Evolutionary conservation across 2,888 invertebrate species (phyloP).

Genomic region (Ctenicera cuprea): DNA sequence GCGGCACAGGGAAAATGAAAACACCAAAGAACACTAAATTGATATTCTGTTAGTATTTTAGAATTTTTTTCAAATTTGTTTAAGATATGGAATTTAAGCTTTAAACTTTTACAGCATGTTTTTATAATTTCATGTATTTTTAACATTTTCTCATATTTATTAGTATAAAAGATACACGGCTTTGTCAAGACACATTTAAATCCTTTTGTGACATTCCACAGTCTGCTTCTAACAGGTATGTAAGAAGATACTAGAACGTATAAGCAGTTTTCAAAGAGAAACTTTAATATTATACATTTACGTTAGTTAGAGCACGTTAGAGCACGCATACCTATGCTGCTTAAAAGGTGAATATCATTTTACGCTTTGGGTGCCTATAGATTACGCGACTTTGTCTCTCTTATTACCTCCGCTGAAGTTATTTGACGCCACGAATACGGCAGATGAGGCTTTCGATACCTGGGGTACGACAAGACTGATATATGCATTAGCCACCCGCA

Average conservation of each 20-base stretch:
- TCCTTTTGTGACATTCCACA: neutral
- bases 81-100: too few species aligned
- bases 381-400: conserved; percentile 24
- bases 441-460: conserved; percentile 50
- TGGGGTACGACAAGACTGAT: conserved; percentile 48
- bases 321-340: neutral
- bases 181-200: neutral
- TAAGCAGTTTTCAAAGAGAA: conserved; percentile 1
- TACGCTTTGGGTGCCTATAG: conserved; percentile 6
- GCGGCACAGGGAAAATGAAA: too few species aligned
- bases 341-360: neutral
- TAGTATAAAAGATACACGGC: too few species aligned
- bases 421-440: conserved; percentile 26
- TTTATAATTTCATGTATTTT: too few species aligned
- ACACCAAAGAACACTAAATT: too few species aligned
- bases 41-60: too few species aligned
- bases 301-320: neutral
- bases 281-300: neutral
- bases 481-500: conserved; percentile 51
- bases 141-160: too few species aligned
- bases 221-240: neutral
- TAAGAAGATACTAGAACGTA: conserved; percentile 12
- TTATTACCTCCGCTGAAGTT: conserved; percentile 21
- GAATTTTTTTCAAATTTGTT: too few species aligned
- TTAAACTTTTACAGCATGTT: too few species aligned